Evolutionary conservation across 2,113 vertebrate genomes (phyloP).

Genomic region (Gopherus flavomarginatus): DNA sequence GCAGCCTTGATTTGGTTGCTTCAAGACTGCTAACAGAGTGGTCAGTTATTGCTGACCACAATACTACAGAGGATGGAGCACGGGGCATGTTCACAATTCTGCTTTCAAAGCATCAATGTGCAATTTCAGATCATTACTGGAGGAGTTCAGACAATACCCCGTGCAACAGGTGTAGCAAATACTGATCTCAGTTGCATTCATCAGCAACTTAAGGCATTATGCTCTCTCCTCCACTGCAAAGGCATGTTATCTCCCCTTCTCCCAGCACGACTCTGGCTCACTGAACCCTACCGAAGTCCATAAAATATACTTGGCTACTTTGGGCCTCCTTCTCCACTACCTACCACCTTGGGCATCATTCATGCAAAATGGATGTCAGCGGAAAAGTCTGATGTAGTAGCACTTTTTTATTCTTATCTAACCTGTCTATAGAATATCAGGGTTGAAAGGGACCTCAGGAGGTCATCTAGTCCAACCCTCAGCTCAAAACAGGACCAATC

Average conservation of each 20-base stretch:
- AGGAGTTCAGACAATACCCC: background rate
- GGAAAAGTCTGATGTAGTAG: slow-evolving; percentile 62
- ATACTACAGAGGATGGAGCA: background rate
- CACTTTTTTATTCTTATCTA: background rate
- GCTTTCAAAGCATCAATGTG: background rate
- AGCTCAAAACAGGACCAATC: too few relatives aligned
- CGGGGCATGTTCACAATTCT: accelerated
- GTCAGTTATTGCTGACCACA: background rate
- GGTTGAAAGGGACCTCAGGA: too few relatives aligned
- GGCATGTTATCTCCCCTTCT: background rate
- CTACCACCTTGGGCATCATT: slow-evolving; percentile 61
- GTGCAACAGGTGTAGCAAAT: background rate
- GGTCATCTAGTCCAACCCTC: too few relatives aligned
- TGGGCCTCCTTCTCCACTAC: slow-evolving; percentile 24
- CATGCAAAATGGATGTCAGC: slow-evolving; percentile 47
- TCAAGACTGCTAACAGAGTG: background rate
- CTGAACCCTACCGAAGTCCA: slow-evolving; percentile 7
- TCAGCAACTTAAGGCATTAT: background rate
- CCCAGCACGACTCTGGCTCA: background rate
- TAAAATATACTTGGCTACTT: slow-evolving; percentile 33
- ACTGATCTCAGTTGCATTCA: background rate
- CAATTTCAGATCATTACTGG: background rate
- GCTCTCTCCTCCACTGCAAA: background rate
- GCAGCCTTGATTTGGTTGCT: background rate
- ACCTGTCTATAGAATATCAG: too few relatives aligned